Percentiles rank a stretch among this genome's conserved stretches.
Evolutionary conservation across 2,113 vertebrate genomes (phyloP).

Genomic region (Chauna torquata): DNA sequence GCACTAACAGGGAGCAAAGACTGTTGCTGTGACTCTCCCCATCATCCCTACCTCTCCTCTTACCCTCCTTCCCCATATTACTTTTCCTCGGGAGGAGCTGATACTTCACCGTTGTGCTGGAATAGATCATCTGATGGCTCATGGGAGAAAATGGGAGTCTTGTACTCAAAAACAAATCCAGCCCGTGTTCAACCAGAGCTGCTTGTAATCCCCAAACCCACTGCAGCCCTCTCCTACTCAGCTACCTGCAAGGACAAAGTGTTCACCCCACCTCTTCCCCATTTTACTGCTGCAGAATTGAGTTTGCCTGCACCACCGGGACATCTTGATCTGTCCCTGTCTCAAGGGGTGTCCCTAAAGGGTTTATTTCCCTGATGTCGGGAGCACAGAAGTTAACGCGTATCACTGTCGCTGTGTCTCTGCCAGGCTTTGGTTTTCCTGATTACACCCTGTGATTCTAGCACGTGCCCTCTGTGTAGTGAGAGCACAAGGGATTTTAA

Average conservation of each 20-base stretch:
- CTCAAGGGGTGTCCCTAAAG: accelerated
- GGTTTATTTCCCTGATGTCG: accelerated
- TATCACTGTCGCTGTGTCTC: accelerated
- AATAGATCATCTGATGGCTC: not conserved
- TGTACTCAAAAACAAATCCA: not conserved
- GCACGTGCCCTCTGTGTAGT: not conserved
- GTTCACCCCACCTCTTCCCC: not conserved
- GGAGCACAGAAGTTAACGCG: accelerated
- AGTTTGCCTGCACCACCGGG: not conserved
- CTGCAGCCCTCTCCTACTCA: not conserved
- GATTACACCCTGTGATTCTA: not conserved
- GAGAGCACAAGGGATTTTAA: not conserved
- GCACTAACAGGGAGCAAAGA: not conserved
- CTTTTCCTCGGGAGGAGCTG: not conserved
- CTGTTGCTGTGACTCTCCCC: accelerated
- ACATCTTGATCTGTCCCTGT: not conserved
- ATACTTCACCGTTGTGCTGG: not conserved
- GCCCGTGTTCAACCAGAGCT: not conserved
- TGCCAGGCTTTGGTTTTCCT: not conserved
- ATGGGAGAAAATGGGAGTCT: accelerated
- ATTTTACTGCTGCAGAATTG: not conserved
- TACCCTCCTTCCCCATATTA: not conserved
- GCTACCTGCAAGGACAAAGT: not conserved
- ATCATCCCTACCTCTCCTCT: not conserved
- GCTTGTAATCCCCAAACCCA: accelerated